Conservation (phyloP, 2,888 invertebrate species). For the Apantesis nais region DNA sequence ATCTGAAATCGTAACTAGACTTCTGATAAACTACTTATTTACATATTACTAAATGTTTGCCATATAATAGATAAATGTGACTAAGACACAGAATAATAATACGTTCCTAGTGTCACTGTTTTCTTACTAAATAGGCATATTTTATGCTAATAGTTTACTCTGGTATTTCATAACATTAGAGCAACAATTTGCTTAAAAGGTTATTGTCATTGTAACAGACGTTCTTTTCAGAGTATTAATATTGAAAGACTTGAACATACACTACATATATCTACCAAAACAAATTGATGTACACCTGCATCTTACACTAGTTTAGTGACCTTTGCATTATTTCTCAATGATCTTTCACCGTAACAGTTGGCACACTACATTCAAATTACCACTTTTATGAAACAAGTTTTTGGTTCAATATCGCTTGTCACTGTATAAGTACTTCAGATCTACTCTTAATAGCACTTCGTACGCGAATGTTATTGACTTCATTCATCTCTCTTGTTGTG, state of each 20-base stretch:
- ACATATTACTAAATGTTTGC: no score
- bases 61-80: neutral
- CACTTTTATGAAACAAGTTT: neutral
- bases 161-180: neutral
- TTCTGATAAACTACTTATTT: no score
- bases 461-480: constrained; percentile 2
- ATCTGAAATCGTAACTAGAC: no score
- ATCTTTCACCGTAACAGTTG: constrained; percentile 58
- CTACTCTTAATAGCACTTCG: neutral
- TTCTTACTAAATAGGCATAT: neutral
- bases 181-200: neutral
- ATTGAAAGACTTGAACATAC: neutral
- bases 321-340: constrained; percentile 66
- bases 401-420: constrained; percentile 16
- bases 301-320: constrained; percentile 52
- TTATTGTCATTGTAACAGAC: neutral
- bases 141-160: neutral
- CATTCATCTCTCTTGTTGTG: neutral
- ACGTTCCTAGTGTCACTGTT: neutral
- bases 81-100: neutral
- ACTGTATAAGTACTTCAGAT: neutral
- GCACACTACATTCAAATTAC: constrained; percentile 27
- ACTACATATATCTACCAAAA: constrained; percentile 7
- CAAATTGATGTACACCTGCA: constrained; percentile 34
- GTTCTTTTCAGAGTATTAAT: neutral